phyloP scores from a whole-genome alignment of 2,797 vertebrate genomes.

The Rhincodon typus region DNA sequence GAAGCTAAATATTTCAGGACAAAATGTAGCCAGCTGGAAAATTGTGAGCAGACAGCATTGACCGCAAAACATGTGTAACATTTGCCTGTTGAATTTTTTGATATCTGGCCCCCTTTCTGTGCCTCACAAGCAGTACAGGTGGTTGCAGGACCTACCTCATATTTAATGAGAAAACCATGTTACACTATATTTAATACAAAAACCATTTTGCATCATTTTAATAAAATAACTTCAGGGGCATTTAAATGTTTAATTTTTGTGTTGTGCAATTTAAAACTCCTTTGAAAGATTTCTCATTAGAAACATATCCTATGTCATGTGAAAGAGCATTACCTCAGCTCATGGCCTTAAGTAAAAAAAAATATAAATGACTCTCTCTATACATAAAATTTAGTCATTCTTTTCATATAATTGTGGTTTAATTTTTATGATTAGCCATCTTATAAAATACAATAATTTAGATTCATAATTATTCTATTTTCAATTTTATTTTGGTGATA shows the following conservation, averaged over 20 bases:
- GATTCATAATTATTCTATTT: not conserved
- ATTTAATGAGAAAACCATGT: not conserved
- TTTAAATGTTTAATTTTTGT: not conserved
- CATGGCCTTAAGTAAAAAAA: not conserved
- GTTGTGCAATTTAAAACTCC: not conserved
- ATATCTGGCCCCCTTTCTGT: not conserved
- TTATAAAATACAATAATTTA: not conserved
- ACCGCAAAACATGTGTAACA: not conserved
- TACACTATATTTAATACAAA: not conserved
- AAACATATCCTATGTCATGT: not conserved
- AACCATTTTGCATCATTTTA: not conserved
- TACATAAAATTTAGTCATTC: not conserved
- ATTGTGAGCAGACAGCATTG: not conserved
- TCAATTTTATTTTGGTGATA: not conserved
- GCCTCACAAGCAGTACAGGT: not conserved
- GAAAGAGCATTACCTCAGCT: not conserved
- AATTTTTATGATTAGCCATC: not conserved
- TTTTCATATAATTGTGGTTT: not conserved
- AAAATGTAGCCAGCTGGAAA: conserved; percentile 28
- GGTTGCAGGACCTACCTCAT: not conserved
- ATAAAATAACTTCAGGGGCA: not conserved
- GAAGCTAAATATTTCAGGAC: not conserved
- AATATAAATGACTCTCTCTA: not conserved
- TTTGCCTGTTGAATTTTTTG: not conserved
- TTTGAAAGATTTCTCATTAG: not conserved